Percentiles rank a stretch among this genome's conserved stretches.
These are phyloP conservation scores for Caretta caretta DNA, from an alignment of 2,113 vertebrate genomes.

Conservation along the genomic window DNA sequence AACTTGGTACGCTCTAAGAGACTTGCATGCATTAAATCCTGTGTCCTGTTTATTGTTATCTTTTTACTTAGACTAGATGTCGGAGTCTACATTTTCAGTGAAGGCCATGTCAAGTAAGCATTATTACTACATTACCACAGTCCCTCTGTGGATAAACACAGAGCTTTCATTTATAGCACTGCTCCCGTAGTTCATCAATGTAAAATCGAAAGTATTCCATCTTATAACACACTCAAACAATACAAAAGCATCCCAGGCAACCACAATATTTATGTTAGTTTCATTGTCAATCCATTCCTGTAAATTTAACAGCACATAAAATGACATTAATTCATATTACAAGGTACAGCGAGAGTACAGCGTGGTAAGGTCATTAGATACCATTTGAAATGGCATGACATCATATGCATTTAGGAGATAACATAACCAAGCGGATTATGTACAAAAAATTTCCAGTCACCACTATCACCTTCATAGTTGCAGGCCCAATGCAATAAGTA, in stretches of 20 bases:
- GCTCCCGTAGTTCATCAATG: not conserved
- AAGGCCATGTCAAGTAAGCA: accelerated
- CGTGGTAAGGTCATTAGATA: conserved; percentile 27
- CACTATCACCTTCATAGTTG: not conserved
- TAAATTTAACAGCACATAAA: not conserved
- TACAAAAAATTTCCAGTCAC: conserved; percentile 17
- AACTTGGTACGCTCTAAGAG: not conserved
- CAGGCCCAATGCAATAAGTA: not conserved
- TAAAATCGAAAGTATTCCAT: not conserved
- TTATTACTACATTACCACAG: not conserved
- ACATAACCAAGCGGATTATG: not conserved
- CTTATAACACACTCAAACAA: conserved; percentile 30
- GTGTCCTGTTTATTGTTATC: not conserved
- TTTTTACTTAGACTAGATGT: not conserved
- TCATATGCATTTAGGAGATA: conserved; percentile 19
- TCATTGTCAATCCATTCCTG: not conserved
- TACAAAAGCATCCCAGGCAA: not conserved
- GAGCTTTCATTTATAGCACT: not conserved
- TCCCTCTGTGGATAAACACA: not conserved
- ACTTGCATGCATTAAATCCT: not conserved
- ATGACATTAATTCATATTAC: conserved; percentile 11
- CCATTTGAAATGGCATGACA: not conserved
- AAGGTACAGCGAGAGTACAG: not conserved
- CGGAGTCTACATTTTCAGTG: not conserved
- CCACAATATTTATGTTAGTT: not conserved